A percentile compares a stretch with the other conserved stretches of the same genome.
Conservation (phyloP, 2,113 vertebrate genomes). For the Zapus hudsonius region DNA sequence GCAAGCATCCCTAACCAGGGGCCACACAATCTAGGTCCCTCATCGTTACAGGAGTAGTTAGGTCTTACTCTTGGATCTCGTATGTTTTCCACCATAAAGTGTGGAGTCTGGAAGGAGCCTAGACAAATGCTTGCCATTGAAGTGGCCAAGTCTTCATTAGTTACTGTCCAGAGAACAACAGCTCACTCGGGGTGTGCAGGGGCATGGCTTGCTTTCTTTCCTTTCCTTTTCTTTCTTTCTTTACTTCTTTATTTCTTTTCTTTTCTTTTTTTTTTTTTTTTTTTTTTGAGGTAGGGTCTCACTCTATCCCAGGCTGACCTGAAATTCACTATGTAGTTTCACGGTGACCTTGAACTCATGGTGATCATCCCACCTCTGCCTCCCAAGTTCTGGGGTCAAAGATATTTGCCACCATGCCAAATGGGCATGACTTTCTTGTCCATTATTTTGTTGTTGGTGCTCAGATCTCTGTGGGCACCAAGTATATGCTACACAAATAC, state of each 20-base stretch:
- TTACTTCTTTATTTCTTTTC: too few relatives aligned
- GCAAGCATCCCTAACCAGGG: background rate
- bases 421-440: background rate
- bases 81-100: background rate
- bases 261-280: too few relatives aligned
- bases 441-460: background rate
- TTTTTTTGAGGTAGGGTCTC: too few relatives aligned
- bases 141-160: background rate
- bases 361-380: too few relatives aligned
- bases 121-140: background rate
- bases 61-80: background rate
- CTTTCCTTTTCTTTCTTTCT: too few relatives aligned
- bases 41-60: background rate
- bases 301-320: too few relatives aligned
- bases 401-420: too few relatives aligned
- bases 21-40: too few relatives aligned
- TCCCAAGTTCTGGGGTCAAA: too few relatives aligned
- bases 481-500: background rate
- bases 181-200: background rate
- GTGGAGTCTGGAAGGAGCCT: background rate
- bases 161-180: accelerated
- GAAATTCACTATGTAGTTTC: too few relatives aligned
- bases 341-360: too few relatives aligned
- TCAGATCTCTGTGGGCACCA: background rate
- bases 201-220: too few relatives aligned